Evolutionary conservation across 2,797 vertebrate species (phyloP).

Genomic region (Schizopygopsis malacanthus): DNA sequence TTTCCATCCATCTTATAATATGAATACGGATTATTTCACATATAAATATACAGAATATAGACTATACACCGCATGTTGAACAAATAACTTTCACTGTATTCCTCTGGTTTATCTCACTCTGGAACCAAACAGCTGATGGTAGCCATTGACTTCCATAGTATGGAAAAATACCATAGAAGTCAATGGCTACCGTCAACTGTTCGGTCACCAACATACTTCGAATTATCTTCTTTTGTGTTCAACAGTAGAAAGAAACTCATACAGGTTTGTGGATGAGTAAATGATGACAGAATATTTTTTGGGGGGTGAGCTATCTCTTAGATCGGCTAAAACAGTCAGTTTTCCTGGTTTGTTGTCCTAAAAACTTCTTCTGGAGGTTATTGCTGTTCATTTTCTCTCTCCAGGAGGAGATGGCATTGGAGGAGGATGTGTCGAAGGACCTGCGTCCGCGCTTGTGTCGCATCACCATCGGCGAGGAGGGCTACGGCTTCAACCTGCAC

Average conservation of each 20-base stretch:
- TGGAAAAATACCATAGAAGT: background rate
- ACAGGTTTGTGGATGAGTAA: background rate
- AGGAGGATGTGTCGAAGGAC: conserved; percentile 60
- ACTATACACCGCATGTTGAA: too few species aligned
- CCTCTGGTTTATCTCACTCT: background rate
- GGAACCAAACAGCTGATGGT: background rate
- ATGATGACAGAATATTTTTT: background rate
- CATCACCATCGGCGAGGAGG: conserved; percentile 81
- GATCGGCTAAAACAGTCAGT: background rate
- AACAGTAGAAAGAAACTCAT: background rate
- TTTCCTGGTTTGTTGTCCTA: background rate
- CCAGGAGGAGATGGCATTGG: conserved; percentile 45
- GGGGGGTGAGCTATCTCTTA: background rate
- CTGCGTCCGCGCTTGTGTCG: conserved; percentile 88
- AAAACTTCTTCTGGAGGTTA: background rate
- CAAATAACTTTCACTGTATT: background rate
- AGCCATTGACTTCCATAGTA: background rate
- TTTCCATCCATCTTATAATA: background rate
- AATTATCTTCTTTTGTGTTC: background rate
- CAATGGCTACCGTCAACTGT: background rate
- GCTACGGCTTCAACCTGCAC: conserved; percentile 96
- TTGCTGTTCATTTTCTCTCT: conserved; percentile 42
- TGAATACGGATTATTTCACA: background rate
- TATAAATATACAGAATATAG: background rate
- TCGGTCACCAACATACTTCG: background rate